These are phyloP conservation scores for Propithecus perrieri DNA, from an alignment of 2,797 vertebrate genomes.

Conservation along the genomic window DNA sequence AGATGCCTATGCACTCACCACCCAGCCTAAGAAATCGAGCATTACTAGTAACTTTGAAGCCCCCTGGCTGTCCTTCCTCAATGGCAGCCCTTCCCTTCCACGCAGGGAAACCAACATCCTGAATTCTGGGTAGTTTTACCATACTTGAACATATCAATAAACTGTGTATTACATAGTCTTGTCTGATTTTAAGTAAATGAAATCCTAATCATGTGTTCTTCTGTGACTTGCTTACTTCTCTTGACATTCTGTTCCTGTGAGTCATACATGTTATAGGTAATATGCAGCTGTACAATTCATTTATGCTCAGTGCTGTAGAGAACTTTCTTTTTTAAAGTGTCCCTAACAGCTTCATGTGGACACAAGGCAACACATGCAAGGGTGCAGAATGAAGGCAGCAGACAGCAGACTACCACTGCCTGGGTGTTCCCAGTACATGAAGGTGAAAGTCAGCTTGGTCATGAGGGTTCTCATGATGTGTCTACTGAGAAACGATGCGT, in stretches of 20 bases:
- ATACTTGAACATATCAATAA: neutral
- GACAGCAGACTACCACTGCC: neutral
- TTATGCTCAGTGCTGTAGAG: neutral
- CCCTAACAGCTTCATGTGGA: neutral
- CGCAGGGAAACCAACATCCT: neutral
- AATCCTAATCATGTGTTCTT: neutral
- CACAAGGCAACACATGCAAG: neutral
- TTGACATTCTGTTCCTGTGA: neutral
- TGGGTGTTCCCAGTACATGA: neutral
- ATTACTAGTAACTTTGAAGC: neutral
- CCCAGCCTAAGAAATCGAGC: neutral
- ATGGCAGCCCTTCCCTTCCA: neutral
- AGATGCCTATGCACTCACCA: neutral
- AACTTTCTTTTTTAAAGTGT: neutral
- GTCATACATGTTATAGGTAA: neutral
- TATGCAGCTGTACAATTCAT: neutral
- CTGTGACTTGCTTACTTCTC: neutral
- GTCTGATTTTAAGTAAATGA: neutral
- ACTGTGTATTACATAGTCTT: neutral
- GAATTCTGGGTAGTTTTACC: neutral
- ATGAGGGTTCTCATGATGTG: neutral
- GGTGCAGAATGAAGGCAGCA: neutral
- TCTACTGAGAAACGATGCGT: neutral
- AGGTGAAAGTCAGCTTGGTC: neutral
- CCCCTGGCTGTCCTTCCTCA: neutral